Percentiles rank a stretch among this genome's conserved stretches.
phyloP scores from a whole-genome alignment of 2,797 vertebrate species.

The Siniperca obscura region DNA sequence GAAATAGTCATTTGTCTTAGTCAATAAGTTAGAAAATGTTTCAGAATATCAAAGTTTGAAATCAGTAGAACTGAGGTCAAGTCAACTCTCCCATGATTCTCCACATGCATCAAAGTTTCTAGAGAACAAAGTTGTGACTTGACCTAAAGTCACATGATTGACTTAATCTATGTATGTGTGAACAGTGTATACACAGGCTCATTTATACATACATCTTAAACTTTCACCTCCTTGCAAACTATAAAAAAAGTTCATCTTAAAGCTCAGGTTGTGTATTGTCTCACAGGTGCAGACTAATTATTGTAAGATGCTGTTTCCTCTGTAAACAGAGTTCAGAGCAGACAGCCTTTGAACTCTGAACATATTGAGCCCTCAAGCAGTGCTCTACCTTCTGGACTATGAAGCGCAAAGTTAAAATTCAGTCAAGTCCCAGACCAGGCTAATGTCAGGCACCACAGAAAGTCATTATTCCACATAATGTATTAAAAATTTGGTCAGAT shows the following conservation, averaged over 20 bases:
- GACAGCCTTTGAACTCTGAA: constrained; percentile 41
- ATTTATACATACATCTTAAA: background rate
- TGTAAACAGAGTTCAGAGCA: constrained; percentile 25
- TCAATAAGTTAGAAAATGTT: background rate
- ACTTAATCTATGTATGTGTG: background rate
- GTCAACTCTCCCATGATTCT: background rate
- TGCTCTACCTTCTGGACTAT: constrained; percentile 10
- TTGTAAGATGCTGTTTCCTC: constrained; percentile 36
- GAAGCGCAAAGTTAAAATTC: constrained; percentile 34
- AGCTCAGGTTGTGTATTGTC: constrained; percentile 19
- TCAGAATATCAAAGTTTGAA: background rate
- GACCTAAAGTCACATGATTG: background rate
- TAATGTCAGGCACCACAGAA: constrained; percentile 27
- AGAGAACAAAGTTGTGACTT: background rate
- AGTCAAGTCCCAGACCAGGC: constrained; percentile 28
- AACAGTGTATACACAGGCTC: background rate
- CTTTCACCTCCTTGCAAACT: constrained; percentile 16
- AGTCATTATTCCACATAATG: constrained; percentile 56
- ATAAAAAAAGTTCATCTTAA: constrained; percentile 9
- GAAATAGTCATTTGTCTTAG: background rate
- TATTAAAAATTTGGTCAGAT: constrained; percentile 40
- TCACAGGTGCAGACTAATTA: constrained; percentile 31
- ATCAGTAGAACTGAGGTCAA: background rate
- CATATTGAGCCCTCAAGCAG: constrained; percentile 27
- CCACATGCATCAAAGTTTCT: background rate